Percentiles rank a stretch among this genome's conserved stretches.
These are phyloP conservation scores for Eulacestoma nigropectus DNA, from an alignment of 2,113 vertebrate genomes.

Conservation along the genomic window DNA sequence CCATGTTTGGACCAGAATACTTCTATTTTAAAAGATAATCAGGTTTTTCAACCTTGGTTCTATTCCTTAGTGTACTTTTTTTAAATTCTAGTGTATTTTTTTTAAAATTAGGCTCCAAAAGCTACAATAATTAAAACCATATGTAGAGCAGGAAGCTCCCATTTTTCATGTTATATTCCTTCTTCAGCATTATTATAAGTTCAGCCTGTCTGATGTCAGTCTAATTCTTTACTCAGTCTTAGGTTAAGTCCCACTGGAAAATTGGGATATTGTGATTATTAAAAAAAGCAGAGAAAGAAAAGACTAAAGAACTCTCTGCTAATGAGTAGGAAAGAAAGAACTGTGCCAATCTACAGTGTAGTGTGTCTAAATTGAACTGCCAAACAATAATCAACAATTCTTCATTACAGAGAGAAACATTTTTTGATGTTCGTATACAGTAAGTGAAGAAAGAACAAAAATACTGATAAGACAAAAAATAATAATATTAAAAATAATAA, in stretches of 20 bases:
- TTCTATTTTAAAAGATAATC: background rate
- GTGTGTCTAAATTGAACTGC: slow-evolving; percentile 36
- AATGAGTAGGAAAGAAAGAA: slow-evolving; percentile 51
- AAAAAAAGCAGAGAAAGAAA: slow-evolving; percentile 43
- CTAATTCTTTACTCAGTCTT: slow-evolving; percentile 67
- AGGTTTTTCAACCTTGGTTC: background rate
- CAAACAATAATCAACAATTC: slow-evolving; percentile 23
- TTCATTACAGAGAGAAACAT: background rate
- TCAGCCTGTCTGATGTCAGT: slow-evolving; percentile 37
- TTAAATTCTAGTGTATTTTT: background rate
- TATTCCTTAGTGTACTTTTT: background rate
- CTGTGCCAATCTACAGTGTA: slow-evolving; percentile 7
- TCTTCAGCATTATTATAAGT: slow-evolving; percentile 50
- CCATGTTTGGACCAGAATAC: background rate
- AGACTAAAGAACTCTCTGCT: slow-evolving; percentile 47
- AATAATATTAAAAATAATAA: background rate
- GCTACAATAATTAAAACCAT: slow-evolving; percentile 5
- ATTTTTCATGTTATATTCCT: slow-evolving; percentile 35
- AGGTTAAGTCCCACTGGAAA: slow-evolving; percentile 50
- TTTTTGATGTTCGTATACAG: background rate
- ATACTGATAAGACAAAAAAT: background rate
- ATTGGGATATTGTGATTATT: slow-evolving; percentile 60
- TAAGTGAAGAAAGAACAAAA: background rate
- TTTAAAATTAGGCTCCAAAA: slow-evolving; percentile 18
- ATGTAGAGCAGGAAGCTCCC: background rate